Conservation (phyloP, 2,113 vertebrate species). For the Clarias magur region DNA sequence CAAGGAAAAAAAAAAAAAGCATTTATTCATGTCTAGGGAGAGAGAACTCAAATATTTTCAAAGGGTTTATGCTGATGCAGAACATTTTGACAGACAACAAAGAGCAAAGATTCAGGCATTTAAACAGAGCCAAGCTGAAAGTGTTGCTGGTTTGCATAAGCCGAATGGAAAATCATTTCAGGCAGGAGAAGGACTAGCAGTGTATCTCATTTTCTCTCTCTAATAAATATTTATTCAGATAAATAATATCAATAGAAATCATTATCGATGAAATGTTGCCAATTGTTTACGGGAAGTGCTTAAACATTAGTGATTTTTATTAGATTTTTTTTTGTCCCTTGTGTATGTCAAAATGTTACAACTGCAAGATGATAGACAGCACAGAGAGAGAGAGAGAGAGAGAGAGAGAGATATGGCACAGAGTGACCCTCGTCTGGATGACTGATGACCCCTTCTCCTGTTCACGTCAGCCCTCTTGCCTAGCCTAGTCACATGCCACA, state of each 20-base stretch:
- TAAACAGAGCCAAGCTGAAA: conserved; percentile 41
- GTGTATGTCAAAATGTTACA: not conserved
- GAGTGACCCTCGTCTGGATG: conserved; percentile 50
- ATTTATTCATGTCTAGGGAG: conserved; percentile 71
- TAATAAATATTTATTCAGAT: no score
- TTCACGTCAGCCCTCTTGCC: conserved; percentile 51
- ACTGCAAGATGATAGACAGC: conserved; percentile 25
- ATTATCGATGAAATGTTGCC: not conserved
- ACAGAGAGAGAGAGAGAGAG: not conserved
- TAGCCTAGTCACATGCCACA: conserved; percentile 54
- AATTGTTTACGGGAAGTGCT: not conserved
- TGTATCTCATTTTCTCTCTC: not conserved
- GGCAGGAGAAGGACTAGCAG: not conserved
- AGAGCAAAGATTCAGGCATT: conserved; percentile 60
- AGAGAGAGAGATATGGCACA: conserved; percentile 50
- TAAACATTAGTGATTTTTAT: not conserved
- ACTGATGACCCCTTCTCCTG: conserved; percentile 58
- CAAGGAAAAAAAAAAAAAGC: conserved; percentile 84
- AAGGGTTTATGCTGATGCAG: conserved; percentile 76
- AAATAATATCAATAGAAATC: not conserved
- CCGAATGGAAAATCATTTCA: conserved; percentile 60
- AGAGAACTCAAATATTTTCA: conserved; percentile 68
- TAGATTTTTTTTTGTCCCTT: not conserved
- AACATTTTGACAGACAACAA: conserved; percentile 63
- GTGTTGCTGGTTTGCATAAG: conserved; percentile 42